These are phyloP conservation scores for Bettongia penicillata DNA, from an alignment of 2,113 vertebrate genomes.

Conservation along the genomic window DNA sequence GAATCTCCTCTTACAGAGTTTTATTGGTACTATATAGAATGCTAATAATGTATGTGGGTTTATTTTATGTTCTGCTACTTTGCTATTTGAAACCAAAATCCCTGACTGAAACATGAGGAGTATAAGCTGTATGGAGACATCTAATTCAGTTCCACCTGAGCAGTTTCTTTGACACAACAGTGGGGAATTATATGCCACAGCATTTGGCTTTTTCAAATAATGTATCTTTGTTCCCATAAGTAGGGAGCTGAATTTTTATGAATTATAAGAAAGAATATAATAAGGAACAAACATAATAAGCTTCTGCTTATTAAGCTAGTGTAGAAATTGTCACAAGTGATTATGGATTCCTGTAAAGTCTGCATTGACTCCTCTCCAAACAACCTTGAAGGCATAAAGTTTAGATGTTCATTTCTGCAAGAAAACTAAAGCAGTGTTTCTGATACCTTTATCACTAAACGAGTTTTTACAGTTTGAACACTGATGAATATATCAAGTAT, in stretches of 20 bases:
- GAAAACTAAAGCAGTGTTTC: slow-evolving; percentile 34
- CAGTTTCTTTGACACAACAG: neutral
- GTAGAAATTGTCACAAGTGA: slow-evolving; percentile 39
- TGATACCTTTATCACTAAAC: slow-evolving; percentile 3
- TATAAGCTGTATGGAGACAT: neutral
- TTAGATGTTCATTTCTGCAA: slow-evolving; percentile 12
- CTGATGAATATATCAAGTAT: neutral
- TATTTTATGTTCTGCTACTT: no score
- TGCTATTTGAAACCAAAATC: neutral
- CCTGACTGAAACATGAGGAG: neutral
- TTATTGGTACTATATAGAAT: no score
- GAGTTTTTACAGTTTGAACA: slow-evolving; percentile 12
- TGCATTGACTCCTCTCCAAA: slow-evolving; percentile 22
- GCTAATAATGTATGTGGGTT: no score
- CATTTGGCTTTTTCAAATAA: slow-evolving; percentile 33
- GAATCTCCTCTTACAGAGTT: no score
- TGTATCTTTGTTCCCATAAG: slow-evolving; percentile 16
- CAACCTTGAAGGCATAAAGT: neutral
- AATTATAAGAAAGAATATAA: slow-evolving; percentile 39
- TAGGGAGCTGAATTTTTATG: slow-evolving; percentile 29
- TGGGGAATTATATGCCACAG: neutral
- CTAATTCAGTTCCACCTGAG: neutral
- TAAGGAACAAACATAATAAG: slow-evolving; percentile 18
- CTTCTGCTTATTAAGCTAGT: slow-evolving; percentile 34
- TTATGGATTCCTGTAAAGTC: slow-evolving; percentile 32